A percentile compares a stretch with the other conserved stretches of the same genome.
These are phyloP conservation scores for Meteorus cinctellus DNA, from an alignment of 2,888 invertebrate genomes.

Conservation along the genomic window DNA sequence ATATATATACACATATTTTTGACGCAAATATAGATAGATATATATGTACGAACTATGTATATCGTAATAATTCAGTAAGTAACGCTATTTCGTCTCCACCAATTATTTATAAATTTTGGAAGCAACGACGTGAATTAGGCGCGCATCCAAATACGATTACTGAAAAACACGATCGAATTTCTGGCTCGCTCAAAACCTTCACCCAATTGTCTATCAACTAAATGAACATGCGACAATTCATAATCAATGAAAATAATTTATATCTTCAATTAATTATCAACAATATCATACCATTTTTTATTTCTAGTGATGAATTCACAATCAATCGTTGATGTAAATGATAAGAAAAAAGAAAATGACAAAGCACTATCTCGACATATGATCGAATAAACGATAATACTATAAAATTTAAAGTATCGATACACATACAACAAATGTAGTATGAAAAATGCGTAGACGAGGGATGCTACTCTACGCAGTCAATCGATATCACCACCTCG, in stretches of 20 bases:
- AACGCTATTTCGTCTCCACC: not conserved
- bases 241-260: constrained; percentile 3
- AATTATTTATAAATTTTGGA: constrained; percentile 33
- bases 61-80: not conserved
- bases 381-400: not conserved
- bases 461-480: constrained; percentile 41
- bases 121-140: constrained; percentile 18
- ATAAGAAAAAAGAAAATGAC: not conserved
- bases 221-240: constrained; percentile 1
- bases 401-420: not conserved
- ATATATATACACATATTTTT: too few relatives aligned
- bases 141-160: constrained; percentile 7
- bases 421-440: not conserved
- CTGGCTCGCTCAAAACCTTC: not conserved
- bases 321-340: not conserved
- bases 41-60: not conserved
- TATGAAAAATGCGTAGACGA: constrained; percentile 17
- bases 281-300: not conserved
- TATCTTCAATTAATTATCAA: not conserved
- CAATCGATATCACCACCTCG: constrained; percentile 45
- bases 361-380: not conserved
- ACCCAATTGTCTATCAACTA: not conserved
- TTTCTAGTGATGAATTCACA: not conserved
- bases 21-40: not conserved
- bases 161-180: constrained; percentile 18